Evolutionary conservation across 2,797 vertebrate species (phyloP), one percentile per base, ranked within the genome.

Genomic region (Enteromius viviparus): DNA sequence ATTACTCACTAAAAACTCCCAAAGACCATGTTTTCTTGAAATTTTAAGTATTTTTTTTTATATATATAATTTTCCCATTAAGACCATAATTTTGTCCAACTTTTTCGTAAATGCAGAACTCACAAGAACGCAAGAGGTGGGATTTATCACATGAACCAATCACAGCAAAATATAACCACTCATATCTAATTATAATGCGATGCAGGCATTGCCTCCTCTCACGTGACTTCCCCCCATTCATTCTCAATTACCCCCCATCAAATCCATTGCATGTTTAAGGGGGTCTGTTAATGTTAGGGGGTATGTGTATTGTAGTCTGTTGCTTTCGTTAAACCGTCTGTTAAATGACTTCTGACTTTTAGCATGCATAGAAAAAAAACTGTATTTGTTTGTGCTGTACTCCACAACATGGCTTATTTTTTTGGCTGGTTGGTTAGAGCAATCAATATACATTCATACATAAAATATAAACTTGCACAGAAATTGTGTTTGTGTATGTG

Each of bases 371-470:
- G 51, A 37, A 14, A 42, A 76, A 58, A 76, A 58, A 23, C 7
- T 77, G 15, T 14, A 37, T 79, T 11, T 68, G 47, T 53, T 4
- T 68, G 26, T 53, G 26, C 53, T 68, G 14, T 23, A 53, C 62
- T 51, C 11, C 19, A 37, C 32, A 34, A 37, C 34, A n/a, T 23
- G 29, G 6, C 19, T 21, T 34, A 37, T 55, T 78, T n/a, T 29
- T 79, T 42, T 51, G 19, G 9, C 7, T 66, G 70, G 45, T 82
- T 82, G 65, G 47, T 76, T 82, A 65, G 21, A 76, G 62, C 23
- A 81, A 74, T 64, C 70, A 65, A 74, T 51, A 51, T 9, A 74
- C 62, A 64, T 74, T 37, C 29, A 75, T 75, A 66, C 71, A 82
- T 76, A 66, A 34, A 74, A 74, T 74, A 74, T 62, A 74, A 62